phyloP scores from a whole-genome alignment of 2,888 invertebrate species.

The Eupithecia centaureata region DNA sequence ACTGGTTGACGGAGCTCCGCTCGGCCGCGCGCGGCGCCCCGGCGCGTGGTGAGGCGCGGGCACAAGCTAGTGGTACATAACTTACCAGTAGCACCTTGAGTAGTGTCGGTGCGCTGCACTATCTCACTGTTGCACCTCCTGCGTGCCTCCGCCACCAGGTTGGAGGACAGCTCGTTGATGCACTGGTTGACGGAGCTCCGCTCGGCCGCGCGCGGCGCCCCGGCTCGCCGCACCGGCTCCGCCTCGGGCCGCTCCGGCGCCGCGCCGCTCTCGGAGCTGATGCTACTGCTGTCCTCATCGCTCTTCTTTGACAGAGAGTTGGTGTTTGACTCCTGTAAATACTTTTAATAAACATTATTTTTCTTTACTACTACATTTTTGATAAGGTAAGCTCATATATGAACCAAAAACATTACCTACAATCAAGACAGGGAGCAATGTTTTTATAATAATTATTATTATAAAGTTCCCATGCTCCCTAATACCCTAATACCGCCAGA shows the following conservation, averaged over 20 bases:
- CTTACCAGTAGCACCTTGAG: constrained; percentile 71
- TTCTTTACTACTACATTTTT: background rate
- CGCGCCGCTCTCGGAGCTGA: constrained; percentile 63
- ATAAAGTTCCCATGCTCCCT: too few relatives aligned
- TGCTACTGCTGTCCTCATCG: constrained; percentile 63
- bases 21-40: too few relatives aligned
- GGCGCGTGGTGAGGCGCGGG: background rate
- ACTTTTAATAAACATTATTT: background rate
- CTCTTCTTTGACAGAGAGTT: constrained; percentile 74
- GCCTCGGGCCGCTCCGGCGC: constrained; percentile 60
- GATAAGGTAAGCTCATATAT: constrained; percentile 3
- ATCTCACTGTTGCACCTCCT: constrained; percentile 82
- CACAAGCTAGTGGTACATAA: background rate
- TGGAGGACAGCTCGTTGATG: constrained; percentile 88
- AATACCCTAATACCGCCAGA: constrained; percentile 15
- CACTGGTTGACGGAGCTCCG: constrained; percentile 86
- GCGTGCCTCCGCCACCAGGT: constrained; percentile 71
- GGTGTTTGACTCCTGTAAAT: constrained; percentile 65
- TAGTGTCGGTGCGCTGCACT: constrained; percentile 71
- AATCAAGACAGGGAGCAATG: too few relatives aligned
- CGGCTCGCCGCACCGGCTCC: constrained; percentile 74
- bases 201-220: constrained; percentile 68
- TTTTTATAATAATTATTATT: too few relatives aligned
- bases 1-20: too few relatives aligned
- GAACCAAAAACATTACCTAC: background rate